Evolutionary conservation across 2,113 vertebrate genomes (phyloP).

Genomic region (Nettapus auritus): DNA sequence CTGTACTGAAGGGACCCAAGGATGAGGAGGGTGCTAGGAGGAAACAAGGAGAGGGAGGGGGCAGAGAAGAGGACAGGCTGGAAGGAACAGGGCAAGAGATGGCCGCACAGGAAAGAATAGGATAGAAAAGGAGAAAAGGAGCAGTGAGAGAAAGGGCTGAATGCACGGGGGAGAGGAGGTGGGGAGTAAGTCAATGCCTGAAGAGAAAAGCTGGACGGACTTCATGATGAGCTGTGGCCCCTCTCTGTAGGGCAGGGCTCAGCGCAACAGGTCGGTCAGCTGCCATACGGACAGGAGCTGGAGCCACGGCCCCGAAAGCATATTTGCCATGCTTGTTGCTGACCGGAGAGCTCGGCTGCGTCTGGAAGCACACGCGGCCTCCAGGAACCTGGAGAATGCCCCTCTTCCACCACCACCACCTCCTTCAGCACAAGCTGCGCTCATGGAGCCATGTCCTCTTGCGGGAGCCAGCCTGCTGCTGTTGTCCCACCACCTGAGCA

Average conservation of each 20-base stretch:
- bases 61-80: background rate
- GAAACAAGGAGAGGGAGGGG: background rate
- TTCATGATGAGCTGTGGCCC: background rate
- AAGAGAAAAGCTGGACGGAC: background rate
- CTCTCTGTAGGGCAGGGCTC: constrained; percentile 1
- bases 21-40: background rate
- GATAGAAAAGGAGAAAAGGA: background rate
- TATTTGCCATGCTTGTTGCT: background rate
- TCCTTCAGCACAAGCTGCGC: background rate
- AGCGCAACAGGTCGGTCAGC: background rate
- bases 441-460: background rate
- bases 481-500: background rate
- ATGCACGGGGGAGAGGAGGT: background rate
- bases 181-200: background rate
- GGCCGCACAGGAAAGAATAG: background rate
- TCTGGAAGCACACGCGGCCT: constrained; percentile 21
- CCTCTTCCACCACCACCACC: background rate
- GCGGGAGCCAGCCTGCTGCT: background rate
- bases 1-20: background rate
- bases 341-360: background rate
- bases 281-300: background rate
- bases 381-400: background rate
- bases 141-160: background rate
- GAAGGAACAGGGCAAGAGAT: background rate
- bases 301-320: background rate